phyloP scores from a whole-genome alignment of 1,140 invertebrate species.

The Melanaphis sacchari region DNA sequence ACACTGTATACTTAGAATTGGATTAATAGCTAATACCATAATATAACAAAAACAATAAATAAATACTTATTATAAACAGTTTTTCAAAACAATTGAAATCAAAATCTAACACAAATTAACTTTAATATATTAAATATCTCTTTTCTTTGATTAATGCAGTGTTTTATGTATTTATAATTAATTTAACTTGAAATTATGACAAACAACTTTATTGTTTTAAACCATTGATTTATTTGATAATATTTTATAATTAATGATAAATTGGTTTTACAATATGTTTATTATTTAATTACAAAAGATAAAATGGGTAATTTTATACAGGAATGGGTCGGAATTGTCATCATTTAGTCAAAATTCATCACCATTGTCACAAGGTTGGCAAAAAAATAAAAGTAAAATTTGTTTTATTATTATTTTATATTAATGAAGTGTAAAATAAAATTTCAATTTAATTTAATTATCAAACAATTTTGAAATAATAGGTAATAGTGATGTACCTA shows the following conservation, averaged over 20 bases:
- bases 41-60: too few relatives aligned
- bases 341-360: constrained; percentile 9
- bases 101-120: too few relatives aligned
- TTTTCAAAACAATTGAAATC: too few relatives aligned
- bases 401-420: neutral
- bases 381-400: constrained; percentile 33
- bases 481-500: neutral
- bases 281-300: neutral
- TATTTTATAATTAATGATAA: neutral
- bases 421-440: neutral
- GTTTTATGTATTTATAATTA: neutral
- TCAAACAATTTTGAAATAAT: neutral
- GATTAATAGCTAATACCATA: too few relatives aligned
- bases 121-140: too few relatives aligned
- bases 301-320: neutral
- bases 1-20: too few relatives aligned
- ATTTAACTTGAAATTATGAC: neutral
- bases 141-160: too few relatives aligned
- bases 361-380: neutral
- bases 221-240: neutral
- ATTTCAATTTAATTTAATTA: neutral
- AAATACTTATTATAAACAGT: too few relatives aligned
- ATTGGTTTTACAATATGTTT: neutral
- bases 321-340: neutral
- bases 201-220: neutral